phyloP scores from a whole-genome alignment of 2,797 vertebrate genomes.

The Fistularia tabacaria region DNA sequence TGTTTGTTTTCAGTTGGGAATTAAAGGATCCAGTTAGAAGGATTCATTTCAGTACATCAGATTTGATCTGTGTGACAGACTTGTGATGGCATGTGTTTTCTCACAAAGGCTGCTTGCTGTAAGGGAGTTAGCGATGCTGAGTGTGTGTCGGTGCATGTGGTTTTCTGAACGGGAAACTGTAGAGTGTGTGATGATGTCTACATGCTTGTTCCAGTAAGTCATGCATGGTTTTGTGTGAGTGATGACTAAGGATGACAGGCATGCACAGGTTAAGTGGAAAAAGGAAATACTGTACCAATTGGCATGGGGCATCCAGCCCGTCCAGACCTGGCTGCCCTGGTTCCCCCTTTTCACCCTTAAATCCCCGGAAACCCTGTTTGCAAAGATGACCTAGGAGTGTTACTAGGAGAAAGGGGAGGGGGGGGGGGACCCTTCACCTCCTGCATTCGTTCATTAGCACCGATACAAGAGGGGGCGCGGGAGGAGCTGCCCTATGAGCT shows the following conservation, averaged over 20 bases:
- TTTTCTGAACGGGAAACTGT: neutral
- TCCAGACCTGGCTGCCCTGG: constrained; percentile 99
- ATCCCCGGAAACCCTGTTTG: constrained; percentile 99
- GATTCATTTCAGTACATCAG: constrained; percentile 8
- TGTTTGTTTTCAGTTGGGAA: constrained; percentile 24
- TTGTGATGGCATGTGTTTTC: constrained; percentile 12
- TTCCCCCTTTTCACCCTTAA: constrained; percentile 99
- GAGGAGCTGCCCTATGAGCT: constrained; percentile 72
- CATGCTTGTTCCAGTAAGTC: constrained; percentile 38
- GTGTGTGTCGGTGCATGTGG: constrained; percentile 9
- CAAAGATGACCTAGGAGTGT: constrained; percentile 97
- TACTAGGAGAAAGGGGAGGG: constrained; percentile 87
- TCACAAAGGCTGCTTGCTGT: constrained; percentile 59
- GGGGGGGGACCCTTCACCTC: constrained; percentile 66
- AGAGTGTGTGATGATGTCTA: constrained; percentile 2
- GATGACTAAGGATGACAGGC: constrained; percentile 70
- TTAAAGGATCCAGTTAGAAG: constrained; percentile 49
- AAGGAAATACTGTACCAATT: constrained; percentile 99
- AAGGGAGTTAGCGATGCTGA: constrained; percentile 45
- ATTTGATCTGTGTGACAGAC: constrained; percentile 6
- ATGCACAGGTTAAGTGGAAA: constrained; percentile 86
- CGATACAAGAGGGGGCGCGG: constrained; percentile 35
- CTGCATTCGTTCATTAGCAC: constrained; percentile 36
- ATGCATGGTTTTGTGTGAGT: constrained; percentile 47
- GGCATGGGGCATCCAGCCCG: constrained; percentile 99